phyloP scores from a whole-genome alignment of 2,888 invertebrate genomes.

The Teleiodes luculella region DNA sequence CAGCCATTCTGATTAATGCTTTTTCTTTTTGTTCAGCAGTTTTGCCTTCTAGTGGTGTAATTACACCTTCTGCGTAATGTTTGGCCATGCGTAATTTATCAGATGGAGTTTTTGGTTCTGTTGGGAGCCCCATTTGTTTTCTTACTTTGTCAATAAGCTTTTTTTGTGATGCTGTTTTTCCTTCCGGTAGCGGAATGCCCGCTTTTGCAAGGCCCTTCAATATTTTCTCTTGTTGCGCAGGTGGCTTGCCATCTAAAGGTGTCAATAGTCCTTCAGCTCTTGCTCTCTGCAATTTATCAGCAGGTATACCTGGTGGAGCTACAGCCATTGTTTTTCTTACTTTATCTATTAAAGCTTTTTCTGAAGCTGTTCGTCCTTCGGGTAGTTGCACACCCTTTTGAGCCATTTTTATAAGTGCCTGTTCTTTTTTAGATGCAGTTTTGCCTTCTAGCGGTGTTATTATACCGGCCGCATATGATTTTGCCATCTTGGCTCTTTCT shows the following conservation, averaged over 20 bases:
- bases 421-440: conserved; percentile 13
- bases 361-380: conserved; percentile 38
- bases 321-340: conserved; percentile 21
- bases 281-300: conserved; percentile 25
- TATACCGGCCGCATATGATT: neutral
- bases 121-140: conserved; percentile 27
- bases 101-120: conserved; percentile 26
- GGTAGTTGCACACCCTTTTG: neutral
- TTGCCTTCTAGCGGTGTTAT: conserved; percentile 9
- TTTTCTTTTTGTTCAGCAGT: conserved; percentile 31
- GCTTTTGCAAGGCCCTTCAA: neutral
- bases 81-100: conserved; percentile 19
- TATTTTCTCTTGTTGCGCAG: conserved; percentile 17
- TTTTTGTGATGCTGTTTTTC: conserved; percentile 40
- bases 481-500: conserved; percentile 15
- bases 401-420: conserved; percentile 7
- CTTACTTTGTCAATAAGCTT: conserved; percentile 26
- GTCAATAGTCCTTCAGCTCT: conserved; percentile 29
- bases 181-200: conserved; percentile 27
- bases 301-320: conserved; percentile 3
- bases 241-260: conserved; percentile 32
- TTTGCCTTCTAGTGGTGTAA: conserved; percentile 28
- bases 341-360: conserved; percentile 26
- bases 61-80: conserved; percentile 24
- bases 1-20: conserved; percentile 26